phyloP scores from a whole-genome alignment of 2,888 invertebrate genomes.

The Parochlus steinenii region DNA sequence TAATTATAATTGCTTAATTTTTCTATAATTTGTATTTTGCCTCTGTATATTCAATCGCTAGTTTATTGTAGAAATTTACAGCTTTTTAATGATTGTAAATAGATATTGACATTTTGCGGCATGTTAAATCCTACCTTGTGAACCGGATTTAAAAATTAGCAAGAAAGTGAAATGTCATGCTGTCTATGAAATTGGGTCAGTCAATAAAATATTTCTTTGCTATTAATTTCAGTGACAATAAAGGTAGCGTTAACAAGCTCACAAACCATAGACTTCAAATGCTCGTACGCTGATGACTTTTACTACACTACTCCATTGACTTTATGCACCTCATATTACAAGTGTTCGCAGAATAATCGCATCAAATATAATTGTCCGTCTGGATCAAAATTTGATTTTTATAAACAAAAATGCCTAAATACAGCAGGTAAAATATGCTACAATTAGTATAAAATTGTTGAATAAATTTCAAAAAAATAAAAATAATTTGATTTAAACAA shows the following conservation, averaged over 20 bases:
- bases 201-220: too few relatives aligned
- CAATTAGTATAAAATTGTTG: not conserved
- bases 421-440: slow-evolving; percentile 24
- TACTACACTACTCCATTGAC: slow-evolving; percentile 38
- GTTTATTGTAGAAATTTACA: too few relatives aligned
- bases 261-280: slow-evolving; percentile 6
- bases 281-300: slow-evolving; percentile 17
- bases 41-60: too few relatives aligned
- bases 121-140: too few relatives aligned
- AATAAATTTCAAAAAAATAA: not conserved
- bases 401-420: slow-evolving; percentile 35
- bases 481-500: not conserved
- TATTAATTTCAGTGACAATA: too few relatives aligned
- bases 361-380: slow-evolving; percentile 35
- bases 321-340: slow-evolving; percentile 39
- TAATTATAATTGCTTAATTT: too few relatives aligned
- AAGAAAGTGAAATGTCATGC: too few relatives aligned
- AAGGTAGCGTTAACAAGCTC: slow-evolving; percentile 4
- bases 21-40: too few relatives aligned
- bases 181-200: too few relatives aligned
- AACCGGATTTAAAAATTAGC: too few relatives aligned
- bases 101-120: too few relatives aligned
- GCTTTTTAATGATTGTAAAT: too few relatives aligned
- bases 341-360: slow-evolving; percentile 31
- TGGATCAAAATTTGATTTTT: slow-evolving; percentile 38